These are phyloP conservation scores for Pantala flavescens DNA, from an alignment of 1,140 invertebrate genomes.

Conservation along the genomic window DNA sequence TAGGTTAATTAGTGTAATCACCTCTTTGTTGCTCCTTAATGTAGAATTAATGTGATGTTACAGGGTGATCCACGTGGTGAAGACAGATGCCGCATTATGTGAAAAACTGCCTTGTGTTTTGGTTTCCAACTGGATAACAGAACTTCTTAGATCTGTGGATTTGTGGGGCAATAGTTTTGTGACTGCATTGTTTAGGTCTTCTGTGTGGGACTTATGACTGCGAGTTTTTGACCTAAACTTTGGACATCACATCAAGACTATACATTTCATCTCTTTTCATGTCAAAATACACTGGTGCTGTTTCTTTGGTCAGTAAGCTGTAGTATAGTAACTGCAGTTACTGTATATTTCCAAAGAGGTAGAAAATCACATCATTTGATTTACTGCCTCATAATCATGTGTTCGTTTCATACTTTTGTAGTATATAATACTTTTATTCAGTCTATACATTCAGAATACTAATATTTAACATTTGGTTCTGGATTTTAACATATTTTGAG, in stretches of 20 bases:
- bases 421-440: neutral
- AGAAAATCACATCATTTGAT: neutral
- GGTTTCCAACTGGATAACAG: neutral
- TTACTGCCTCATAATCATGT: neutral
- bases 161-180: neutral
- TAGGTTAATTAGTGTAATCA: too few relatives aligned
- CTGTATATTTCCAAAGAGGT: neutral
- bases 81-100: neutral
- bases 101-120: neutral
- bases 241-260: neutral
- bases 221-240: neutral
- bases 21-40: too few relatives aligned
- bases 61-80: neutral
- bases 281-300: constrained; percentile 4
- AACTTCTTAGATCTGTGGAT: neutral
- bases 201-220: neutral
- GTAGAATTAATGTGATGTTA: neutral
- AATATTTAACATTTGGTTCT: constrained; percentile 8
- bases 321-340: neutral
- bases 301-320: neutral
- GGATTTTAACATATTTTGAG: neutral
- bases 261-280: neutral
- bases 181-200: neutral
- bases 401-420: constrained; percentile 7
- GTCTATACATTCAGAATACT: constrained; percentile 7